phyloP scores from a whole-genome alignment of 2,888 invertebrate genomes.

The Vesta saturnalis region DNA sequence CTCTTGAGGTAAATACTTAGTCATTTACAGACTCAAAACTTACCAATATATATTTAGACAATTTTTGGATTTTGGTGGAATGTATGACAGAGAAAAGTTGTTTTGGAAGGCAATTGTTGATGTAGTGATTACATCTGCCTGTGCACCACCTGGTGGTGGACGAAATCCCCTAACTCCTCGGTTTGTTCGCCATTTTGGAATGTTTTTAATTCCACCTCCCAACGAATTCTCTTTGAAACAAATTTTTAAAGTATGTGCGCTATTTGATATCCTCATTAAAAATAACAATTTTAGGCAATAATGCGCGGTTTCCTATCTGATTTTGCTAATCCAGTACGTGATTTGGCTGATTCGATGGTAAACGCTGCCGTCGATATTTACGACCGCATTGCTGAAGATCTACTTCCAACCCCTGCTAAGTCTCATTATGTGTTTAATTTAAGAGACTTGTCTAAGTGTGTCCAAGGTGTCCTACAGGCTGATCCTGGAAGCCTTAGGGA shows the following conservation, averaged over 20 bases:
- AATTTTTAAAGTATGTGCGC: constrained; percentile 73
- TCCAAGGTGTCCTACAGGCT: constrained; percentile 90
- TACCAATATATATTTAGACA: constrained; percentile 63
- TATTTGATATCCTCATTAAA: background rate
- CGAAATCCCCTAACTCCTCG: constrained; percentile 85
- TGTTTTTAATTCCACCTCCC: constrained; percentile 85
- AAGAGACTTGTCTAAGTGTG: constrained; percentile 88
- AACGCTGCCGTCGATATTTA: constrained; percentile 88
- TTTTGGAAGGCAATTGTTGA: constrained; percentile 91
- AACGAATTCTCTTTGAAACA: constrained; percentile 78
- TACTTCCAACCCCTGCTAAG: constrained; percentile 91
- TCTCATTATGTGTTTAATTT: constrained; percentile 94
- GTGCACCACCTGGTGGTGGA: constrained; percentile 92
- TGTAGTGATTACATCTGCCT: constrained; percentile 83
- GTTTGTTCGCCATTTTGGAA: constrained; percentile 89
- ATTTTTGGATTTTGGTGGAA: constrained; percentile 79
- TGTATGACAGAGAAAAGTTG: constrained; percentile 88
- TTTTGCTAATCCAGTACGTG: constrained; percentile 76
- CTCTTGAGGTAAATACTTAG: constrained; percentile 72
- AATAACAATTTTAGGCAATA: constrained; percentile 68
- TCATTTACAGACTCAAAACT: background rate
- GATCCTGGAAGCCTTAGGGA: constrained; percentile 74
- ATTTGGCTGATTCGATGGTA: constrained; percentile 77
- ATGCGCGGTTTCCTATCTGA: constrained; percentile 80
- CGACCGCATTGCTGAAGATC: constrained; percentile 77